Base-by-base conservation (phyloP, 2,797 vertebrate species). In the Pachyuromys duprasi region DNA sequence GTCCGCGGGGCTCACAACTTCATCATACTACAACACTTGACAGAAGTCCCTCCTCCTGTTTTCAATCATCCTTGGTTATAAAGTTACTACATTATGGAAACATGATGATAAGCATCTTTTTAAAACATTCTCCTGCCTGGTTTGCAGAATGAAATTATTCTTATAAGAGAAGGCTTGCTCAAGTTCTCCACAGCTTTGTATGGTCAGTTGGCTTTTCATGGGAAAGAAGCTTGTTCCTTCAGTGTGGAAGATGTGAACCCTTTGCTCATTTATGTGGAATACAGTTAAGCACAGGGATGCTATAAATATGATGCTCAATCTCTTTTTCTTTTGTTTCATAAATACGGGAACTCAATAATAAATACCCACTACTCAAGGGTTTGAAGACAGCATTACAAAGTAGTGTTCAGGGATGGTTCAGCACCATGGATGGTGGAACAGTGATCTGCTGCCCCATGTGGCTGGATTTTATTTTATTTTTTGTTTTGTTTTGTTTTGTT, bases 71-170 rank as follows among this genome's bases (percentile, higher is more conserved):
- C 90, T 90, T 74, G 26, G 49, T 60, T 95, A 92, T 57, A 63
- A 94, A 95, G 26, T 81, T 93, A 39, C 62, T 93, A 72, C 93
- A 83, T 80, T 88, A 92, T 55, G n/a, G 90, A 95, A 87, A 82
- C 63, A 60, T 39, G 36, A 95, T 28, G 8, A 89, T 75, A 42
- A 75, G 17, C 55, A 74, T 80, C 45, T 95, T 81, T 95, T 86
- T 36, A 90, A 86, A 88, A 93, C 18, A 49, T 76, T 94, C 62
- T 17, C 42, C 91, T 57, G n/a, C 60, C 55, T 89, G 8, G 9
- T 39, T 45, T 83, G 53, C 24, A 72, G 90, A 93, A 72, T 39
- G 70, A 72, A 72, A 72, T 39, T 39, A 72, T 36, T 72, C 39
- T 24, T 36, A 72, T 22, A 81, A 86, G 83, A 55, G 33, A 65